A percentile compares a stretch with the other conserved stretches of the same genome.
These are phyloP conservation scores for Steinernema hermaphroditum DNA, from an alignment of 2,888 invertebrate genomes.

Conservation along the genomic window DNA sequence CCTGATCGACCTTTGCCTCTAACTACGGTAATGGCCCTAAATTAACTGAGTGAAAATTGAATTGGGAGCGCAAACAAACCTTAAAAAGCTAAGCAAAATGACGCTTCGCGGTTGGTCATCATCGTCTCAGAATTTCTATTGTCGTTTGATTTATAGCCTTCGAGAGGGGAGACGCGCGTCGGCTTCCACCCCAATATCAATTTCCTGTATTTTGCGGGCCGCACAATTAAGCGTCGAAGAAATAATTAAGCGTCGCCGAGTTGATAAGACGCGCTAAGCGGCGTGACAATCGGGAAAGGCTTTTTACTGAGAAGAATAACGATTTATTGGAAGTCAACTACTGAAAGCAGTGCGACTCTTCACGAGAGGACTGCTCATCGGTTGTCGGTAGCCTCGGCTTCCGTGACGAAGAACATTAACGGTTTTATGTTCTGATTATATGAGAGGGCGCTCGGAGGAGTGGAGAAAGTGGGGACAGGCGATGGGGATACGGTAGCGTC, in stretches of 20 bases:
- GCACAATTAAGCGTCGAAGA: constrained; percentile 25
- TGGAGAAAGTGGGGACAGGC: background rate
- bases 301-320: constrained; percentile 5
- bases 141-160: constrained; percentile 28
- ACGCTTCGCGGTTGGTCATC: constrained; percentile 9
- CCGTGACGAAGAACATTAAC: constrained; percentile 12
- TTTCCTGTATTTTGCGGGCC: constrained; percentile 31
- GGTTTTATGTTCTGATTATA: constrained; percentile 17
- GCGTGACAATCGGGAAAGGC: constrained; percentile 18
- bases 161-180: constrained; percentile 25
- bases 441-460: constrained; percentile 1
- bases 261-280: constrained; percentile 23
- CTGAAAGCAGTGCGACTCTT: background rate
- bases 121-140: constrained; percentile 25
- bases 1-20: background rate
- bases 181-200: constrained; percentile 27
- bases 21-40: background rate
- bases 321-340: constrained; percentile 26
- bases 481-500: constrained; percentile 8
- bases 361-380: background rate
- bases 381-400: constrained; percentile 14
- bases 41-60: constrained; percentile 1
- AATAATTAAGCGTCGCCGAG: constrained; percentile 27
- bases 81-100: constrained; percentile 23
- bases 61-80: constrained; percentile 24